Base-by-base conservation (phyloP, 2,888 invertebrate genomes). In the Panopea generosa region DNA sequence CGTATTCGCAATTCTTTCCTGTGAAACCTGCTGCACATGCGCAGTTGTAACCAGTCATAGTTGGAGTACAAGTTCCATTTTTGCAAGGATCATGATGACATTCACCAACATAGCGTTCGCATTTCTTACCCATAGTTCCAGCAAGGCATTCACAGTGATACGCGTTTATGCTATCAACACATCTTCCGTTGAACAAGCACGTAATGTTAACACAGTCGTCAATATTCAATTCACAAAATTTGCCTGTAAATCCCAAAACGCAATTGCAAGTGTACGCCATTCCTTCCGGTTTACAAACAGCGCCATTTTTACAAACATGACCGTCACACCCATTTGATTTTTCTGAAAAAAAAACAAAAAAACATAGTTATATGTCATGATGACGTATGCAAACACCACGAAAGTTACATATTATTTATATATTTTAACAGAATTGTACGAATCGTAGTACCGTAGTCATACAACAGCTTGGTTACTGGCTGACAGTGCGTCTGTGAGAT, bases 1-100 rank as follows among this genome's bases (percentile, higher is more conserved):
- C 62, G 29, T 72, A 72, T 53, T 77, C 77, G 50, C 77, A 77
- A 22, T 47, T 38, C 22, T 9, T 38, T 22, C 77, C 77, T 7
- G 77, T 77, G 50, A 53, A 72, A 20, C 76, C 76, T 14, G 2
- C 16, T 2, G 24, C 20, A 50, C 76, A 76, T 59, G 57, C 50
- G 53, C 76, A 76, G 14, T 26, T 29, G n/a, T 53, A 71, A 40
- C 67, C 70, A 18, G 55, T 24, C 27, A 40, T 16, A n/a, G 63
- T 26, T 2, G 68, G 67, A 16, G 22, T 18, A 27, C 72, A 77
- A 0, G 47, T 72, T 20, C 77, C 71, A 24, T 77, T 50, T 27
- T 22, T 47, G 43, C 77, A 77, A 7, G 77, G 77, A 20, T 26
- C 18, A n/a, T 20, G 52, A 18, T 40, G 38, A 40, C 77, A 77